A percentile compares a stretch with the other conserved stretches of the same genome.
Evolutionary conservation across 1,140 invertebrate species (phyloP).

Genomic region (Bombus affinis): DNA sequence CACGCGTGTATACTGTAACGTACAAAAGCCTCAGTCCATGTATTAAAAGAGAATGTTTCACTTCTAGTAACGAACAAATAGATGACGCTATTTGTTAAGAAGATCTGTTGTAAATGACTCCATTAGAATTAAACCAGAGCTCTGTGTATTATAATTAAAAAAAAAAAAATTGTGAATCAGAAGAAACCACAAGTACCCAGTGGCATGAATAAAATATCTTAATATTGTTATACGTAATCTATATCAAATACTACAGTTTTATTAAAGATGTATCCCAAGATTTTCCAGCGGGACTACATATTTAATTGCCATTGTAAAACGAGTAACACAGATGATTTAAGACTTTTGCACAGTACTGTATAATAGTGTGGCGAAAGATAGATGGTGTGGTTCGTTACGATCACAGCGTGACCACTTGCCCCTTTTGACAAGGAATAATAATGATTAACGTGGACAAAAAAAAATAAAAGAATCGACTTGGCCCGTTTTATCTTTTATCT

Average conservation of each 20-base stretch:
- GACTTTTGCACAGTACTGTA: background rate
- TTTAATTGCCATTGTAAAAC: background rate
- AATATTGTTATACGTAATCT: no score
- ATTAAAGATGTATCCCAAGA: no score
- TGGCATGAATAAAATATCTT: no score
- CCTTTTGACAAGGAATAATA: constrained; percentile 53
- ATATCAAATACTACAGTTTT: no score
- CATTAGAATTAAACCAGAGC: no score
- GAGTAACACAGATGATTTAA: background rate
- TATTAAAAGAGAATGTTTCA: background rate
- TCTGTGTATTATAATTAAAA: no score
- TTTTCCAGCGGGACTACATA: no score
- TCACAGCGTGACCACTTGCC: constrained; percentile 28
- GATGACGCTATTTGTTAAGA: background rate
- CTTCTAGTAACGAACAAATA: background rate
- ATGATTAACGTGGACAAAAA: constrained; percentile 30
- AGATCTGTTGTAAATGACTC: no score
- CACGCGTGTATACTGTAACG: background rate
- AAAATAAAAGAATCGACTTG: background rate
- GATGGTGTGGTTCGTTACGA: constrained; percentile 15
- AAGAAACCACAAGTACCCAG: no score
- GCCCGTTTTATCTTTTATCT: constrained; percentile 5
- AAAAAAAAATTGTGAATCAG: no score
- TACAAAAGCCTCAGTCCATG: background rate
- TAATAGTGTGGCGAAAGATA: background rate